These are phyloP conservation scores for Dioctria rufipes DNA, from an alignment of 2,888 invertebrate species.

Conservation along the genomic window DNA sequence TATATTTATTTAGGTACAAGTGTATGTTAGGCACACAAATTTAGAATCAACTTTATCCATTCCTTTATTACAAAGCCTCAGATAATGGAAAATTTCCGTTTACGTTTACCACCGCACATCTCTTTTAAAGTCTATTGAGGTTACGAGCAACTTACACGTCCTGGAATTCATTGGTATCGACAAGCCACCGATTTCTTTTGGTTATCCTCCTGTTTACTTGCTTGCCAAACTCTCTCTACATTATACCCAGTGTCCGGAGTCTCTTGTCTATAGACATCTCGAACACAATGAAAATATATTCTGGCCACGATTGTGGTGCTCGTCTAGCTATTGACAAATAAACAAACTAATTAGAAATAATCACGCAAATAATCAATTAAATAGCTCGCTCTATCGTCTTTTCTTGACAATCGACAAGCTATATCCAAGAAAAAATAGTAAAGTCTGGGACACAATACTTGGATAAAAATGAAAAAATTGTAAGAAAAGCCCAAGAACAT, in stretches of 20 bases:
- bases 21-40: neutral
- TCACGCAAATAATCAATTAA: no score
- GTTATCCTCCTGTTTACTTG: constrained; percentile 37
- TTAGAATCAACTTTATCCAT: constrained; percentile 18
- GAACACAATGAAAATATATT: no score
- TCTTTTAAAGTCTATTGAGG: neutral
- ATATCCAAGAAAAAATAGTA: constrained; percentile 41
- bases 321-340: no score
- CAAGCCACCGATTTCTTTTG: constrained; percentile 18
- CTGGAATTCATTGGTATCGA: constrained; percentile 37
- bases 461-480: constrained; percentile 37
- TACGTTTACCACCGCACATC: neutral
- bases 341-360: no score
- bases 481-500: neutral
- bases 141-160: neutral
- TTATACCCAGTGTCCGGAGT: no score
- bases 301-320: no score
- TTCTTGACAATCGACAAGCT: no score
- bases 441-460: constrained; percentile 21
- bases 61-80: constrained; percentile 10
- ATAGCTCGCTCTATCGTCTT: constrained; percentile 32
- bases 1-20: neutral
- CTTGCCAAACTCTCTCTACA: no score
- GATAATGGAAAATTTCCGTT: constrained; percentile 7
- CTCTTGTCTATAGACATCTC: no score